A percentile compares a stretch with the other conserved stretches of the same genome.
phyloP scores from a whole-genome alignment of 2,113 vertebrate genomes.

The Dermatemys mawii region DNA sequence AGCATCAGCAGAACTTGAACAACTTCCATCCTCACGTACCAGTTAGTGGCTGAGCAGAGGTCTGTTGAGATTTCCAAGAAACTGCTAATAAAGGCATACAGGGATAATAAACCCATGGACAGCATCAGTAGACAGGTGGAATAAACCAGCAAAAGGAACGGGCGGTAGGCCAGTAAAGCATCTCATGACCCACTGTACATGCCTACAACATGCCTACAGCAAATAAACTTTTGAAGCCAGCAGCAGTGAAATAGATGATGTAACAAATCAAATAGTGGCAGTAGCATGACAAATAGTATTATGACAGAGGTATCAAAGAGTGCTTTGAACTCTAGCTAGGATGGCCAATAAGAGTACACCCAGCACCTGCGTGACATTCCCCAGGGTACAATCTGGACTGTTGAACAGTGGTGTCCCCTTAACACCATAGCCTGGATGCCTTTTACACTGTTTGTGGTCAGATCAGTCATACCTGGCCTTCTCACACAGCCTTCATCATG shows the following conservation, averaged over 20 bases:
- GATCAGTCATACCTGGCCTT: too few species aligned
- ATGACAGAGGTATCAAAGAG: background rate
- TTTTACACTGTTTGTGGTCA: too few species aligned
- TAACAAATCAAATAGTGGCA: background rate
- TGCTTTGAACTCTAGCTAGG: background rate
- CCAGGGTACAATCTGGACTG: too few species aligned
- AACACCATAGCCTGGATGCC: too few species aligned
- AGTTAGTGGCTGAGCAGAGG: background rate
- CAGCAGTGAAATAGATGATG: background rate
- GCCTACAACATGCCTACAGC: background rate
- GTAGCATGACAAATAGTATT: background rate
- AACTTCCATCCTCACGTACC: background rate
- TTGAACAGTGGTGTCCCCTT: too few species aligned
- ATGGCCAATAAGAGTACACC: background rate
- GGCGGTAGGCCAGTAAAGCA: background rate
- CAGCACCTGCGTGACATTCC: background rate
- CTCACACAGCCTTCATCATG: too few species aligned
- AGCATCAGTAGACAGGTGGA: background rate
- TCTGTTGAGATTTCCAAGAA: background rate
- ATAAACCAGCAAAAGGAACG: background rate
- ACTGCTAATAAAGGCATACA: accelerated
- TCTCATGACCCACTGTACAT: background rate
- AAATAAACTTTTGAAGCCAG: background rate
- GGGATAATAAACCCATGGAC: background rate
- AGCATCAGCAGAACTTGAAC: accelerated